Conservation (phyloP, 2,113 vertebrate genomes). For the Eretmochelys imbricata region DNA sequence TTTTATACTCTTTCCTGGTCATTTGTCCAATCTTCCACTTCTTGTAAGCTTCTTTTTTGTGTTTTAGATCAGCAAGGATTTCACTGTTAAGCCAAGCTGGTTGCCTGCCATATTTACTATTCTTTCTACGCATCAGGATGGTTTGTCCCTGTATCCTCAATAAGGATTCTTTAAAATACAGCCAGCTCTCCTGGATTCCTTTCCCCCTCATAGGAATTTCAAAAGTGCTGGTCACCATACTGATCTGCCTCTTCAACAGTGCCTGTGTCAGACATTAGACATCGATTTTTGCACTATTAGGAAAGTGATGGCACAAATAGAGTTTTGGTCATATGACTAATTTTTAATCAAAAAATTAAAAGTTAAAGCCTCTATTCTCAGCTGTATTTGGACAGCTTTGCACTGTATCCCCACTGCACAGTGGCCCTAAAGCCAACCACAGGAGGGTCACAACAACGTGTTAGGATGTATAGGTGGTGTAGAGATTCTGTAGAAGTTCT, state of each 20-base stretch:
- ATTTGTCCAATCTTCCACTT: no score
- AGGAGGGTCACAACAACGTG: not conserved
- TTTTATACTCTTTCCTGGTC: no score
- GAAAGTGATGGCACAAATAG: not conserved
- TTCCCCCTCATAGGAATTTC: accelerated
- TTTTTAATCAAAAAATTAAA: not conserved
- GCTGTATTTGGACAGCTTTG: not conserved
- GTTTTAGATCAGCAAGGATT: no score
- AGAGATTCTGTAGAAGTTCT: not conserved
- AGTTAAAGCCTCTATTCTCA: not conserved
- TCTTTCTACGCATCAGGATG: no score
- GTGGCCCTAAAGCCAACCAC: not conserved
- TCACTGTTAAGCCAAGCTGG: no score
- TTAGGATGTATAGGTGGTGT: not conserved
- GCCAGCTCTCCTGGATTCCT: no score
- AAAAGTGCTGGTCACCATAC: not conserved
- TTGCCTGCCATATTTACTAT: no score
- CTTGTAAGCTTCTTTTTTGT: no score
- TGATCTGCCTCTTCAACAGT: not conserved
- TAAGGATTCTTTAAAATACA: no score
- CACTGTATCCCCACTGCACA: not conserved
- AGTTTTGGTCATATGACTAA: not conserved
- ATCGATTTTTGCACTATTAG: not conserved
- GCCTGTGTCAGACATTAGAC: not conserved
- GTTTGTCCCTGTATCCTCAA: no score